Percentiles rank a stretch among this genome's conserved stretches.
These are phyloP conservation scores for Microtus richardsoni DNA, from an alignment of 2,113 vertebrate genomes.

Conservation along the genomic window DNA sequence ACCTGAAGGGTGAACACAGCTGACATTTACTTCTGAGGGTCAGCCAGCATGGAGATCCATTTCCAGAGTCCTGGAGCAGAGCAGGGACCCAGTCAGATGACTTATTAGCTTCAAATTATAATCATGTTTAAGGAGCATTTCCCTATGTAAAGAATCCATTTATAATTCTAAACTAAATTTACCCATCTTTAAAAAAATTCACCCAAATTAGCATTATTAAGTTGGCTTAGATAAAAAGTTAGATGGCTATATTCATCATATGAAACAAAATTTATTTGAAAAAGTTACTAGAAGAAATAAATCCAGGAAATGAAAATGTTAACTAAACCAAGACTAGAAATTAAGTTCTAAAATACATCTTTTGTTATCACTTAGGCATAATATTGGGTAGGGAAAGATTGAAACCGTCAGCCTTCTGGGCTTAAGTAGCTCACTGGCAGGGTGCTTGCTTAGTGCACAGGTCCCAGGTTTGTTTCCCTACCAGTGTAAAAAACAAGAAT, in stretches of 20 bases:
- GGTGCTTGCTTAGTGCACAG: background rate
- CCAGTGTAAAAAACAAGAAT: background rate
- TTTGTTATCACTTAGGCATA: slow-evolving; percentile 32
- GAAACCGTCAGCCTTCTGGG: background rate
- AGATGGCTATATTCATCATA: slow-evolving; percentile 26
- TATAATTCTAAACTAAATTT: slow-evolving; percentile 47
- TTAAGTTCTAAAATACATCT: slow-evolving; percentile 13
- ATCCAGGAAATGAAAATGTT: slow-evolving; percentile 30
- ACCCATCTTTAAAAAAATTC: slow-evolving; percentile 24
- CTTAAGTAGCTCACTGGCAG: background rate
- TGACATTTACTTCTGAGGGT: slow-evolving; percentile 88
- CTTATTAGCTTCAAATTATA: slow-evolving; percentile 32
- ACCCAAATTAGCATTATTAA: slow-evolving; percentile 15
- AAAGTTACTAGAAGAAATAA: slow-evolving; percentile 34
- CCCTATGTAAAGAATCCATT: background rate
- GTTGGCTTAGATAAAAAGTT: slow-evolving; percentile 20
- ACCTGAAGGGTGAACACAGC: slow-evolving; percentile 45
- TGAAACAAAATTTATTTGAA: slow-evolving; percentile 46
- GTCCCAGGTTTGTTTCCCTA: background rate
- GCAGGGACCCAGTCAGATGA: background rate
- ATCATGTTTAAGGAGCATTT: background rate
- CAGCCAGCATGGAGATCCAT: slow-evolving; percentile 78
- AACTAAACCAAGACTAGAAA: slow-evolving; percentile 23
- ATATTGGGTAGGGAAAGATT: slow-evolving; percentile 15
- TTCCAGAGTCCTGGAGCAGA: background rate